phyloP scores from a whole-genome alignment of 1,140 invertebrate genomes.

The Protaetia brevitarsis region DNA sequence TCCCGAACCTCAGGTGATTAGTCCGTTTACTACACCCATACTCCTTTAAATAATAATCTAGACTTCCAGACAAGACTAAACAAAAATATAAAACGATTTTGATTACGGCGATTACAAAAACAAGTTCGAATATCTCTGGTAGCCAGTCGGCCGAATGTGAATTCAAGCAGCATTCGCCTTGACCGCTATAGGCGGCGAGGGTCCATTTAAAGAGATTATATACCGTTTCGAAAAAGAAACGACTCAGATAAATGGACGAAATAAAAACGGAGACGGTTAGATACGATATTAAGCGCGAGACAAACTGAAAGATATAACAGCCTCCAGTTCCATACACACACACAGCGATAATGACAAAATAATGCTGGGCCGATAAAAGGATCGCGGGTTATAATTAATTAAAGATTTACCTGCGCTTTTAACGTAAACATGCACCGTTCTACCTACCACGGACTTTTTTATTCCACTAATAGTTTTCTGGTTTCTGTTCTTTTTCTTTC shows the following conservation, averaged over 20 bases:
- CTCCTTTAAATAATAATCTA: too few relatives aligned
- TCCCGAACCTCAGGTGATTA: too few relatives aligned
- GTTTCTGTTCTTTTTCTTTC: too few relatives aligned
- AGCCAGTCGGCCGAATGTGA: not conserved
- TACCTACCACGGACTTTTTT: too few relatives aligned
- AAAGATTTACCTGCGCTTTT: constrained; percentile 1
- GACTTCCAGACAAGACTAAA: too few relatives aligned
- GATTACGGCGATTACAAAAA: not conserved
- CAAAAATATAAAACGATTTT: not conserved
- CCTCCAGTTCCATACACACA: not conserved
- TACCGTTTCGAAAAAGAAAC: not conserved
- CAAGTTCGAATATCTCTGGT: not conserved
- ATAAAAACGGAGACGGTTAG: not conserved
- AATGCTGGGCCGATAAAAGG: not conserved
- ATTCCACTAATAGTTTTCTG: not conserved
- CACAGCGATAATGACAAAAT: not conserved
- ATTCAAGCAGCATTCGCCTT: not conserved
- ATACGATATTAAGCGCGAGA: not conserved
- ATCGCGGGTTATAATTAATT: not conserved
- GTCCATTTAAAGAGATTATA: not conserved
- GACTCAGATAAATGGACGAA: not conserved
- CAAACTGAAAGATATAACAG: not conserved
- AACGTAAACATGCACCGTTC: not conserved
- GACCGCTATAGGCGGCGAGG: not conserved
- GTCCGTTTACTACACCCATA: too few relatives aligned